Percentiles rank a stretch among this genome's conserved stretches.
Conservation (phyloP, 2,797 vertebrate species). For the Catamblyrhynchus diadema region DNA sequence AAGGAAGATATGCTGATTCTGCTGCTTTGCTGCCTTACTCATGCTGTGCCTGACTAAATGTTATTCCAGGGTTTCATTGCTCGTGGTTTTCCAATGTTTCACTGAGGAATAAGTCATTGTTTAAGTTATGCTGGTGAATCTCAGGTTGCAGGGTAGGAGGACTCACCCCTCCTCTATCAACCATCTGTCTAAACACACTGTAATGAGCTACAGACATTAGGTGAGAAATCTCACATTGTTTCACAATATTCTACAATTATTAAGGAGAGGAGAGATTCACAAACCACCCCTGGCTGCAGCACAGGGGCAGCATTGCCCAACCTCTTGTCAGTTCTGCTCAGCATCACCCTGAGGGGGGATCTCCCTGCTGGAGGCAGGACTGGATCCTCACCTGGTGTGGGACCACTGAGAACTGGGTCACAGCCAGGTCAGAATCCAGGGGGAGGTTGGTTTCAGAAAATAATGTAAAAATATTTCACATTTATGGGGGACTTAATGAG, state of each 20-base stretch:
- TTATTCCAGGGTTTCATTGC: conserved; percentile 11
- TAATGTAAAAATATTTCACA: background rate
- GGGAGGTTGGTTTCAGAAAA: background rate
- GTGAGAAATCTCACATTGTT: background rate
- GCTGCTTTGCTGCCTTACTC: conserved; percentile 30
- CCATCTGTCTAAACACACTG: background rate
- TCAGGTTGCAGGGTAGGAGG: background rate
- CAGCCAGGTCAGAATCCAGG: background rate
- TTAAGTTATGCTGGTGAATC: background rate
- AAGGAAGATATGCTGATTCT: conserved; percentile 51
- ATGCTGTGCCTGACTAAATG: conserved; percentile 38
- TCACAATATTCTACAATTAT: background rate
- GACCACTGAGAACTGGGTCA: background rate
- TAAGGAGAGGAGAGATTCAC: background rate
- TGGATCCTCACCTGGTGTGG: background rate
- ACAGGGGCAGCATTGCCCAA: background rate
- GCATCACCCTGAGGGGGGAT: background rate
- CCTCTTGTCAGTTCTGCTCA: background rate
- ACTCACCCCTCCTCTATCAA: background rate
- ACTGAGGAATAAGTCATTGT: background rate
- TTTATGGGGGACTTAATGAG: background rate
- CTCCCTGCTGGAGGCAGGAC: background rate
- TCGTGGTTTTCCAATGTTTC: background rate
- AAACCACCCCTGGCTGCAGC: background rate
- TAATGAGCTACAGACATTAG: background rate